Base-by-base conservation (phyloP, 2,113 vertebrate genomes). In the Raphicerus campestris region DNA sequence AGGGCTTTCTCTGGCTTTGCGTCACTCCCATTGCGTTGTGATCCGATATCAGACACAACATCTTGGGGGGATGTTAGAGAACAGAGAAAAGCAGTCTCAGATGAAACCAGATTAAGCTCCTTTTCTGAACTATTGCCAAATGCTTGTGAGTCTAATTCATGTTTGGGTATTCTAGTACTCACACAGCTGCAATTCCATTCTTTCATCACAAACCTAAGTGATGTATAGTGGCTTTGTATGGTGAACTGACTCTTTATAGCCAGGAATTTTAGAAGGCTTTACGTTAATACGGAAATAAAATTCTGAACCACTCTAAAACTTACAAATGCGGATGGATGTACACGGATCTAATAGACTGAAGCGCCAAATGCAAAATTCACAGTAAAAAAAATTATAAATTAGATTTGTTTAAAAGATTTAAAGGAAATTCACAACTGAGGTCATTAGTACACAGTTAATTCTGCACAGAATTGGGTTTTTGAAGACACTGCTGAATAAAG, bases 401-500 rank as follows among this genome's bases (percentile, higher is more conserved):
- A 78, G 55, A 94, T 96, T 96, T 87, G 61, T 94, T 95, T 81
- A 78, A 95, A 97, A 93, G 20, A 75, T 56, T 92, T 95, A 3
- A 81, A 70, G 78, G 85, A 86, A 95, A 86, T 32, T 82, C 80
- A 56, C 86, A 81, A 78, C 61, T 1, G 86, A 97, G 96, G 96
- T 97, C 94, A 97, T 78, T 97, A 88, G 80, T 93, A 91, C 73
- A 93, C 45, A 97, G 97, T 55, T 86, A 94, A 96, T 96, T 96
- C 88, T 96, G 95, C 91, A 95, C 35, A 84, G 83, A 97, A 96
- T 32, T 4, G 19, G 93, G 87, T 95, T 97, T 98, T 97, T 95
- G 97, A 97, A 98, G 97, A 97, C 97, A 97, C 91, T 98, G 97
- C 98, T 98, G 97, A 98, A 97, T 97, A 98, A 73, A 98, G 97